Evolutionary conservation across 2,888 invertebrate species (phyloP).

Genomic region (Caenorhabditis macrosperma): DNA sequence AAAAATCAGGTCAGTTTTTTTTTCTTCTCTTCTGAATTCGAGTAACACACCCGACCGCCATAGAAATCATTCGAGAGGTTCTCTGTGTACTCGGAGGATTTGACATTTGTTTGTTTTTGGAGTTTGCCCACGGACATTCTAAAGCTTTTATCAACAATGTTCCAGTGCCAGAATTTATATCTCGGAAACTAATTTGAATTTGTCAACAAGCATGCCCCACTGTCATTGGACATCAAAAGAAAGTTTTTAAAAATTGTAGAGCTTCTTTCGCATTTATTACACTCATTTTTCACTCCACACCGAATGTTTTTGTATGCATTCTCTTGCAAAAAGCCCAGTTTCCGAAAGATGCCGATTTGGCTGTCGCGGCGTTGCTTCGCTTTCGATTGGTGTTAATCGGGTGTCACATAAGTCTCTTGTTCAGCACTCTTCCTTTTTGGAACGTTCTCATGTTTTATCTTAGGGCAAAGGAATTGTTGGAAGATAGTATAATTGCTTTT

Average conservation of each 20-base stretch:
- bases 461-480: background rate
- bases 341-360: slow-evolving; percentile 31
- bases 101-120: background rate
- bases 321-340: slow-evolving; percentile 45
- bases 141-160: slow-evolving; percentile 3
- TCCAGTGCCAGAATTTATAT: too few relatives aligned
- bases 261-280: slow-evolving; percentile 22
- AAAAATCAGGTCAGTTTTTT: slow-evolving; percentile 53
- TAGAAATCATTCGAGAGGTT: background rate
- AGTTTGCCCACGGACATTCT: background rate
- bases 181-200: background rate
- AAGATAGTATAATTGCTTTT: background rate
- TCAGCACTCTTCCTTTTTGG: slow-evolving; percentile 16
- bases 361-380: slow-evolving; percentile 25
- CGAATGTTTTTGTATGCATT: slow-evolving; percentile 31
- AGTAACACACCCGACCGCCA: slow-evolving; percentile 4
- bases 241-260: background rate
- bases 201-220: background rate
- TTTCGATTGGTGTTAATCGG: slow-evolving; percentile 39
- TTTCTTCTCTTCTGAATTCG: background rate
- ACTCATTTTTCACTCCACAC: background rate
- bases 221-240: background rate
- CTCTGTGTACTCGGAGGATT: slow-evolving; percentile 1
- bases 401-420: slow-evolving; percentile 27
- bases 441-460: slow-evolving; percentile 10